Conservation (phyloP, 2,888 invertebrate species). For the Beris morrisii region DNA sequence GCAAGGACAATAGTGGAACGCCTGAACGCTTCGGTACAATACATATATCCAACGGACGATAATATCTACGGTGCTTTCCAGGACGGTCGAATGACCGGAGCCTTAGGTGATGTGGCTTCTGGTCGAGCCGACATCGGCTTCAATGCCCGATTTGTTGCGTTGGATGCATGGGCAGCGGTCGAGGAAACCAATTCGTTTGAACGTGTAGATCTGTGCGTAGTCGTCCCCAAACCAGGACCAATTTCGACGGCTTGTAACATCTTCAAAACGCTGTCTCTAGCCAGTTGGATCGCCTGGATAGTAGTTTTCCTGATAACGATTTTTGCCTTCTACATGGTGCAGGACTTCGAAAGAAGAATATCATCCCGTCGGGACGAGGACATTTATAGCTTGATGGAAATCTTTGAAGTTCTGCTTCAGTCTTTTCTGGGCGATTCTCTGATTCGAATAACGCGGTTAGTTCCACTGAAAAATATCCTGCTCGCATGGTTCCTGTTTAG, state of each 20-base stretch:
- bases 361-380: background rate
- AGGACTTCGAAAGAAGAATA: background rate
- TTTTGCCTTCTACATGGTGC: background rate
- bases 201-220: slow-evolving; percentile 44
- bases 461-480: slow-evolving; percentile 47
- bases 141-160: slow-evolving; percentile 46
- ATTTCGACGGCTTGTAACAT: slow-evolving; percentile 49
- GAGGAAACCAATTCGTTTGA: slow-evolving; percentile 48
- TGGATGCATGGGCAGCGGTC: slow-evolving; percentile 39
- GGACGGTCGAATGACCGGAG: slow-evolving; percentile 46
- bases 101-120: slow-evolving; percentile 42
- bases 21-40: slow-evolving; percentile 47
- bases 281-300: slow-evolving; percentile 44
- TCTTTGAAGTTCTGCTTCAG: slow-evolving; percentile 46
- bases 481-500: slow-evolving; percentile 51
- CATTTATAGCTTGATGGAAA: slow-evolving; percentile 15
- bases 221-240: slow-evolving; percentile 48
- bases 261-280: slow-evolving; percentile 43
- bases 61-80: slow-evolving; percentile 46
- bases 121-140: slow-evolving; percentile 46
- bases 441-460: slow-evolving; percentile 42
- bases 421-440: slow-evolving; percentile 48
- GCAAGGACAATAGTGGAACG: slow-evolving; percentile 42
- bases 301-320: slow-evolving; percentile 42
- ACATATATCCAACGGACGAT: slow-evolving; percentile 45